A percentile compares a stretch with the other conserved stretches of the same genome.
Conservation (phyloP, 2,888 invertebrate genomes). For the Micoletzkya japonica region DNA sequence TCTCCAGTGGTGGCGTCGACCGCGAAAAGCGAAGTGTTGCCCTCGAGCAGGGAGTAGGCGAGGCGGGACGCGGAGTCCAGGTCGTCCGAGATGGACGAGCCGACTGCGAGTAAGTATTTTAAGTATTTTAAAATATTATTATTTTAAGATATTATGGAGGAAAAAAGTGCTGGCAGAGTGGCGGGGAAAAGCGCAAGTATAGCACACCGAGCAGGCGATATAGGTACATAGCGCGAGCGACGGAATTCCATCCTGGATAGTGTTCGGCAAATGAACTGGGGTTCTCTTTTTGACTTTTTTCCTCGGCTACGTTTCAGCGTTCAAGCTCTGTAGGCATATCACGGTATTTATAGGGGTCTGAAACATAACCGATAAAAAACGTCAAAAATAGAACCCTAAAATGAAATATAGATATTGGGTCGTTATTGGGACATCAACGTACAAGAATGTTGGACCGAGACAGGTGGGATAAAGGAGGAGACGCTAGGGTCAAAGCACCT, state of each 20-base stretch:
- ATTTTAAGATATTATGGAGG: neutral
- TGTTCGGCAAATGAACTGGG: too few species aligned
- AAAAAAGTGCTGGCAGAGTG: neutral
- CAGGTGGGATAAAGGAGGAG: too few species aligned
- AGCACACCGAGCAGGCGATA: neutral
- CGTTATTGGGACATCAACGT: too few species aligned
- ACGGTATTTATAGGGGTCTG: too few species aligned
- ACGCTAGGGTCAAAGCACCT: too few species aligned
- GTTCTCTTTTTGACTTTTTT: too few species aligned
- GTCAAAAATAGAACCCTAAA: too few species aligned
- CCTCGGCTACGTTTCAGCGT: too few species aligned
- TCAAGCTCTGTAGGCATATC: too few species aligned
- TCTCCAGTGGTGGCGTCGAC: slow-evolving; percentile 40
- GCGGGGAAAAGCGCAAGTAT: neutral
- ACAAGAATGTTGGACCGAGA: too few species aligned
- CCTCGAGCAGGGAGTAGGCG: slow-evolving; percentile 44
- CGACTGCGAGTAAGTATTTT: slow-evolving; percentile 27
- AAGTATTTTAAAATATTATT: neutral
- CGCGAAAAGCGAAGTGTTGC: slow-evolving; percentile 44
- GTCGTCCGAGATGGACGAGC: slow-evolving; percentile 40
- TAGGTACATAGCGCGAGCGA: neutral
- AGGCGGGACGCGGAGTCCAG: slow-evolving; percentile 39
- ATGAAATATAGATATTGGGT: too few species aligned
- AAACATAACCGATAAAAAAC: too few species aligned
- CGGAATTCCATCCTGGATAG: neutral